Conservation (phyloP, 2,797 vertebrate species). For the Perodicticus potto region DNA sequence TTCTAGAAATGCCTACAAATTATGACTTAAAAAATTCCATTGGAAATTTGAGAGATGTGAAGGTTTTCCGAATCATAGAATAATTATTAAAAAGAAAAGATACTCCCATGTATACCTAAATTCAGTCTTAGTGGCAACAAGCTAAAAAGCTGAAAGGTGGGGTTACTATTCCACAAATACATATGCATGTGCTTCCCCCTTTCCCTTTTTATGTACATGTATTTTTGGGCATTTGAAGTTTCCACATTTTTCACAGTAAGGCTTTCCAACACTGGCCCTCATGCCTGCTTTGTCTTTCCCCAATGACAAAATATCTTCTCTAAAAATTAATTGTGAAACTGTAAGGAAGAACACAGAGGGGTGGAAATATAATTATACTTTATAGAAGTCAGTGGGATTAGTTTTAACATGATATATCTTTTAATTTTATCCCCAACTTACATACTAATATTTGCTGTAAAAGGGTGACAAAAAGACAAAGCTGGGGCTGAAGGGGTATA, state of each 20-base stretch:
- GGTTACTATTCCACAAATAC: not conserved
- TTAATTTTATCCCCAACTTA: constrained; percentile 29
- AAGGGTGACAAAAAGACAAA: constrained; percentile 1
- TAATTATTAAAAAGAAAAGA: not conserved
- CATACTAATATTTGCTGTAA: constrained; percentile 47
- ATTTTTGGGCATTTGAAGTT: not conserved
- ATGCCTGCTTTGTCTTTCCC: constrained; percentile 3
- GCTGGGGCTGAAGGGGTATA: not conserved
- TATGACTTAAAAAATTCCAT: constrained; percentile 13
- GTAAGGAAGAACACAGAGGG: not conserved
- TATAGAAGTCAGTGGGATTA: constrained; percentile 22
- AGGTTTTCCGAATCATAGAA: constrained; percentile 33
- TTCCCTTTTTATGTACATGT: not conserved
- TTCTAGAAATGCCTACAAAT: constrained; percentile 56
- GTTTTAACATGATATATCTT: constrained; percentile 2
- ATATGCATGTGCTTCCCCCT: not conserved
- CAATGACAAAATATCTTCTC: not conserved
- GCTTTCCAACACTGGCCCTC: not conserved
- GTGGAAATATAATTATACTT: not conserved
- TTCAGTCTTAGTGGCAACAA: not conserved
- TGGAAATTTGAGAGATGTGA: constrained; percentile 25
- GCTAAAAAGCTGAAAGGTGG: not conserved
- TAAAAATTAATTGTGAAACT: constrained; percentile 52
- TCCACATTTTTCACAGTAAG: not conserved
- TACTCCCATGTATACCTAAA: not conserved